Base-by-base conservation (phyloP, 2,888 invertebrate species). In the Brachyptera putata region DNA sequence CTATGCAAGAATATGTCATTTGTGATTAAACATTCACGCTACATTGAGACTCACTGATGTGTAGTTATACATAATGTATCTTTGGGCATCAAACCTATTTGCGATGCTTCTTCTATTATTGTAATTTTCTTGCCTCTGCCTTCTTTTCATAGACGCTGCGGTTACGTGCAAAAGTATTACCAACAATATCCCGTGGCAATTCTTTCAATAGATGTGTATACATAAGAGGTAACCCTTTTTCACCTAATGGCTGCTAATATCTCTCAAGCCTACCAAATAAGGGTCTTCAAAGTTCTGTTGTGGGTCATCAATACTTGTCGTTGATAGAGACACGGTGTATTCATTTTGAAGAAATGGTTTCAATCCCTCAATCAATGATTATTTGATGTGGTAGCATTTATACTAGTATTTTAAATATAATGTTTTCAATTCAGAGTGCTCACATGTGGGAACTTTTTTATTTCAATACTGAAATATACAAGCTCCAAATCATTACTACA, bases 261-360 rank as follows among this genome's bases (percentile, higher is more conserved):
- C 53, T 18, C 43, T 18, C 43, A 18, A 16, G 43, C 16, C 34
- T 46, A 24, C 24, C n/a, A 46, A 4, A 24, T 41, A 41, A 14
- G 21, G 41, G 41, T 41, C 18, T 41, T 21, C 5, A 30, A 26
- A 25, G 48, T 18, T 14, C 26, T 11, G 11, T 16, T 16, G 21
- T 14, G 50, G 26, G n/a, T 34, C 53, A 53, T 53, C 53, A 53
- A 53, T 53, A 36, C 36, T 18, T 34, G 36, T 53, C 53, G 30
- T 11, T 30, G 30, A 5, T n/a, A n/a, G n/a, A n/a, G n/a, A n/a
- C n/a, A n/a, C n/a, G n/a, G n/a, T n/a, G n/a, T n/a, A n/a, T n/a
- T n/a, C n/a, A n/a, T n/a, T n/a, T n/a, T n/a, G n/a, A n/a, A n/a
- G n/a, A n/a, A n/a, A n/a, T n/a, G n/a, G n/a, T n/a, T 14, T 37